Percentiles rank a stretch among this genome's conserved stretches.
Evolutionary conservation across 2,113 vertebrate species (phyloP).

Genomic region (Corythoichthys haematopterus): DNA sequence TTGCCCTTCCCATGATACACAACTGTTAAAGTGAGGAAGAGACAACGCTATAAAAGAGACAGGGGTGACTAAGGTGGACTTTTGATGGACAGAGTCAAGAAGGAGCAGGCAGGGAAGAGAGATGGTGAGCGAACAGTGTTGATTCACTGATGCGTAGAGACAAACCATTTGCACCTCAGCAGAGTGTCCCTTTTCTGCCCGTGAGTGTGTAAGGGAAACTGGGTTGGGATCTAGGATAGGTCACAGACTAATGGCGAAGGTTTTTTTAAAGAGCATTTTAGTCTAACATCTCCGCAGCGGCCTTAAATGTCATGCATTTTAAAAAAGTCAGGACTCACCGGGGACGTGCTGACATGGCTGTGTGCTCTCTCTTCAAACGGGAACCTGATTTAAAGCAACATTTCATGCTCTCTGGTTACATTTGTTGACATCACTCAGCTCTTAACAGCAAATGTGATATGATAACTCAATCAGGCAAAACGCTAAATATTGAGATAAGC

Average conservation of each 20-base stretch:
- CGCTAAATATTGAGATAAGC: conserved; percentile 78
- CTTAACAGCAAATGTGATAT: conserved; percentile 88
- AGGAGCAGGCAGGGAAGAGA: conserved; percentile 58
- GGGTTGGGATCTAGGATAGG: conserved; percentile 48
- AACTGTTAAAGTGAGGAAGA: not conserved
- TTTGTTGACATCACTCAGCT: conserved; percentile 76
- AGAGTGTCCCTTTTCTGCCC: conserved; percentile 43
- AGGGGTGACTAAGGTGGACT: conserved; percentile 44
- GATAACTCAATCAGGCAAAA: conserved; percentile 97
- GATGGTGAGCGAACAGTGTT: conserved; percentile 51
- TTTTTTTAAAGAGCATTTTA: conserved; percentile 46
- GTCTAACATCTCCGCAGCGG: conserved; percentile 44
- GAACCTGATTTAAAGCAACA: conserved; percentile 84
- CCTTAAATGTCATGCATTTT: conserved; percentile 61
- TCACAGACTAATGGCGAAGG: conserved; percentile 35
- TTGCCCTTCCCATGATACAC: not conserved
- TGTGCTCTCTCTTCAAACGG: conserved; percentile 51
- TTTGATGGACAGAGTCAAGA: conserved; percentile 57
- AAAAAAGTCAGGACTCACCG: conserved; percentile 40
- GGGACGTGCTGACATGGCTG: conserved; percentile 50
- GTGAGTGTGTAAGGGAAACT: conserved; percentile 20
- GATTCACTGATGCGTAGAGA: conserved; percentile 57
- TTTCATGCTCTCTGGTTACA: conserved; percentile 88
- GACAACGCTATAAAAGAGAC: conserved; percentile 37
- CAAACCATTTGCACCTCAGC: conserved; percentile 68